A percentile compares a stretch with the other conserved stretches of the same genome.
These are phyloP conservation scores for Nymphalis c-album DNA, from an alignment of 2,888 invertebrate genomes.

Conservation along the genomic window DNA sequence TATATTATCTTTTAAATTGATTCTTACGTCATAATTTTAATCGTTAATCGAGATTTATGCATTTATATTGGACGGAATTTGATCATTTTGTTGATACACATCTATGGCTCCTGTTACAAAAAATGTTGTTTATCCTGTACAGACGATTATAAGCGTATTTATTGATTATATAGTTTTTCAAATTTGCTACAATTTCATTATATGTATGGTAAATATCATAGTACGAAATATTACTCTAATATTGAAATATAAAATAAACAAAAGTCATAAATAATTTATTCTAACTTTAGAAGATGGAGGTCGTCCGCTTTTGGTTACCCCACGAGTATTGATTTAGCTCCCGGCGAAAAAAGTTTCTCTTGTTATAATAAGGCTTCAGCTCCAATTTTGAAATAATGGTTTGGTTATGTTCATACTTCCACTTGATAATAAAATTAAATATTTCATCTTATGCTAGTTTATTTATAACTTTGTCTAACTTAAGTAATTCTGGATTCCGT, in stretches of 20 bases:
- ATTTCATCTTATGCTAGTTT: not conserved
- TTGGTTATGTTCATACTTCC: constrained; percentile 26
- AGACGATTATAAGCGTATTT: too few species aligned
- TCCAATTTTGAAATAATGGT: constrained; percentile 40
- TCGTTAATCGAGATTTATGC: too few species aligned
- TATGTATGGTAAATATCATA: too few species aligned
- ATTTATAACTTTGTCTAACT: not conserved
- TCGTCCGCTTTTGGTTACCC: constrained; percentile 54
- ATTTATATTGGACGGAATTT: too few species aligned
- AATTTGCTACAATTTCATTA: too few species aligned
- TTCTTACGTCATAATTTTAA: too few species aligned
- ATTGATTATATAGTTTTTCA: too few species aligned
- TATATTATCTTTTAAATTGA: too few species aligned
- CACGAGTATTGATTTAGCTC: constrained; percentile 66
- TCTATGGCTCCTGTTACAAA: too few species aligned
- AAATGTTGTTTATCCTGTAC: too few species aligned
- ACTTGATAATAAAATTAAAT: not conserved
- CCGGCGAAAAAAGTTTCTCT: constrained; percentile 56
- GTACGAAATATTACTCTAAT: not conserved
- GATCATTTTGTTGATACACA: too few species aligned
- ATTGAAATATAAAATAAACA: constrained; percentile 18
- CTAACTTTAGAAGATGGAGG: constrained; percentile 52
- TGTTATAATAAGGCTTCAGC: constrained; percentile 51
- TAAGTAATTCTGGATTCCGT: constrained; percentile 6
- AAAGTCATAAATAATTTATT: constrained; percentile 51